Conservation (phyloP, 2,888 invertebrate genomes). For the Seira musarum region DNA sequence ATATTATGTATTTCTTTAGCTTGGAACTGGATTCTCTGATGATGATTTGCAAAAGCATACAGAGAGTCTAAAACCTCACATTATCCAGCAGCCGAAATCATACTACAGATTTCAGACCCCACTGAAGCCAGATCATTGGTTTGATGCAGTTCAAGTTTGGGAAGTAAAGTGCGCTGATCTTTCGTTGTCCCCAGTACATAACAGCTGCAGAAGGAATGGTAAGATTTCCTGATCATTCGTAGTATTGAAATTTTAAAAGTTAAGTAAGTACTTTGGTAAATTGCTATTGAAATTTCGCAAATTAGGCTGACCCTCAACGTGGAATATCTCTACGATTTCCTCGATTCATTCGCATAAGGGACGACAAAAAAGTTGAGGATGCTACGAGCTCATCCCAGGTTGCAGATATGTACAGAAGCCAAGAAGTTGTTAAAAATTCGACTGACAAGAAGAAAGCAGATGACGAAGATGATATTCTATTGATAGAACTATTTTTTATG, state of each 20-base stretch:
- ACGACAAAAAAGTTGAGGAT: conserved; percentile 93
- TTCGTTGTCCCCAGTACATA: conserved; percentile 94
- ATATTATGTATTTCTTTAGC: conserved; percentile 74
- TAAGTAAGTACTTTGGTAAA: no score
- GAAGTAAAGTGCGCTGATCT: conserved; percentile 98
- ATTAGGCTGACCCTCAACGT: conserved; percentile 89
- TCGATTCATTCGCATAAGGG: conserved; percentile 89
- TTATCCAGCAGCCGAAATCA: conserved; percentile 82
- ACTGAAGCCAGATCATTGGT: conserved; percentile 89
- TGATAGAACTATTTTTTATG: conserved; percentile 70
- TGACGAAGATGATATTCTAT: conserved; percentile 76
- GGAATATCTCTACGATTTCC: conserved; percentile 98
- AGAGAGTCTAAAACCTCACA: conserved; percentile 81
- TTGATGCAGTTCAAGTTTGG: conserved; percentile 91
- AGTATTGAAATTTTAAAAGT: no score
- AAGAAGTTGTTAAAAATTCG: conserved; percentile 90
- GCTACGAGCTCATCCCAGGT: conserved; percentile 93
- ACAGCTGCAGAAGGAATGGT: conserved; percentile 89
- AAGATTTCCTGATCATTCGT: conserved; percentile 72
- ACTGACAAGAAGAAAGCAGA: conserved; percentile 71
- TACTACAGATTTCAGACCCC: conserved; percentile 86
- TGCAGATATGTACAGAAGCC: conserved; percentile 90
- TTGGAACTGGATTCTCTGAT: conserved; percentile 96
- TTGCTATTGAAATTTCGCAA: no score
- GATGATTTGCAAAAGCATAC: conserved; percentile 87